These are phyloP conservation scores for Guaruba guarouba DNA, from an alignment of 2,113 vertebrate genomes.

Conservation along the genomic window DNA sequence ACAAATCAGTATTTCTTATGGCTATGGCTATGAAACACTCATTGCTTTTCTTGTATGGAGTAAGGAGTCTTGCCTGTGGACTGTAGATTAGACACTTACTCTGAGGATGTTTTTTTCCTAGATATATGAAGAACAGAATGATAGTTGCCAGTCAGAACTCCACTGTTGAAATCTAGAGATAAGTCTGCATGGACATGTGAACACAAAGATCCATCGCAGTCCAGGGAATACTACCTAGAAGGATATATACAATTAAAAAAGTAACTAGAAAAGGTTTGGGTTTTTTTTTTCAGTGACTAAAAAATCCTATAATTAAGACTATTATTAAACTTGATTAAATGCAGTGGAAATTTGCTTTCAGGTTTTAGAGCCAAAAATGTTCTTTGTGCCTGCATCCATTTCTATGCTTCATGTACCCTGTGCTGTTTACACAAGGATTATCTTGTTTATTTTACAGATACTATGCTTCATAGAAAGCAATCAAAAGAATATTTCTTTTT, in stretches of 20 bases:
- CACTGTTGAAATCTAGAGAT: background rate
- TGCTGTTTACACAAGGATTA: constrained; percentile 64
- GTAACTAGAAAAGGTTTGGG: background rate
- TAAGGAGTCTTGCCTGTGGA: background rate
- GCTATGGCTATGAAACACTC: background rate
- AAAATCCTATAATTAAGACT: constrained; percentile 40
- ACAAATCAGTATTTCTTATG: background rate
- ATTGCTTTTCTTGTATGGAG: background rate
- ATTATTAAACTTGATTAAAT: constrained; percentile 44
- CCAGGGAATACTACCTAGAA: background rate
- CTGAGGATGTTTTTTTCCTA: background rate
- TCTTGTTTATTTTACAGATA: constrained; percentile 71
- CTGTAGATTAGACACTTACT: background rate
- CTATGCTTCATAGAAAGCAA: constrained; percentile 67
- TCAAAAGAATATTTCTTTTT: constrained; percentile 69
- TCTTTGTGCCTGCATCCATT: constrained; percentile 36
- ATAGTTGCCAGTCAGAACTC: background rate
- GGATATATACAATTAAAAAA: background rate
- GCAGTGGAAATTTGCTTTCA: constrained; percentile 20
- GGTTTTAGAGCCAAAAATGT: constrained; percentile 27
- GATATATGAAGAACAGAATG: background rate
- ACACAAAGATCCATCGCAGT: background rate
- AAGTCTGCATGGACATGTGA: background rate
- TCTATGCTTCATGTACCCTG: constrained; percentile 33
- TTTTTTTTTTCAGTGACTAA: background rate